Percentiles rank a stretch among this genome's conserved stretches.
These are phyloP conservation scores for Sarcoramphus papa DNA, from an alignment of 2,797 vertebrate genomes.

Conservation along the genomic window DNA sequence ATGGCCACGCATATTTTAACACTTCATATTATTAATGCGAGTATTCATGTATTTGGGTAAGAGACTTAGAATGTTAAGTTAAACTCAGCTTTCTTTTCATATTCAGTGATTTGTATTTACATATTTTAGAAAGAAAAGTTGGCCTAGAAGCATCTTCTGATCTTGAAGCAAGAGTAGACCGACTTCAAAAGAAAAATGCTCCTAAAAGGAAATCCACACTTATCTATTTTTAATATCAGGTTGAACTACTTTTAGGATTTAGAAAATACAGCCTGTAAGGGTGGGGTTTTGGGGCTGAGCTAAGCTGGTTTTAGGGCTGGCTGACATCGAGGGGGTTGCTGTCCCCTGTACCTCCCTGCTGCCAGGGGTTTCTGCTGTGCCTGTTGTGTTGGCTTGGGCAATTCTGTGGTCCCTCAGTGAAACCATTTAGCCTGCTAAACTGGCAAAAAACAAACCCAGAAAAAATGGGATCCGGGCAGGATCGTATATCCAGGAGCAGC, in stretches of 20 bases:
- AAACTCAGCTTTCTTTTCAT: conserved; percentile 27
- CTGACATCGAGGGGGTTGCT: neutral
- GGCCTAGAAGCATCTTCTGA: conserved; percentile 44
- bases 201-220: conserved; percentile 15
- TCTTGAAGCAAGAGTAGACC: neutral
- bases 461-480: neutral
- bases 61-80: neutral
- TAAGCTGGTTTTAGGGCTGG: neutral
- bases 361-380: neutral
- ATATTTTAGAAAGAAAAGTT: conserved; percentile 32
- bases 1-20: conserved; percentile 33
- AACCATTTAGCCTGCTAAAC: neutral
- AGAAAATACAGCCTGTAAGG: neutral
- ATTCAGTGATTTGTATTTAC: conserved; percentile 51
- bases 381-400: neutral
- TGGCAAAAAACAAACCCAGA: neutral
- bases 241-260: conserved; percentile 53
- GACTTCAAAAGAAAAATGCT: conserved; percentile 50
- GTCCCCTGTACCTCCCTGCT: neutral
- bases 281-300: neutral
- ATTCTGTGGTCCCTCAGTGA: neutral
- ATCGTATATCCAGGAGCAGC: neutral
- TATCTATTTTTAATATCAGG: conserved; percentile 53
- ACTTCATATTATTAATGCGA: conserved; percentile 24
- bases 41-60: conserved; percentile 46